Evolutionary conservation across 2,797 vertebrate species (phyloP), one percentile per base, ranked within the genome.

Genomic region (Paratrypauchen microcephalus): DNA sequence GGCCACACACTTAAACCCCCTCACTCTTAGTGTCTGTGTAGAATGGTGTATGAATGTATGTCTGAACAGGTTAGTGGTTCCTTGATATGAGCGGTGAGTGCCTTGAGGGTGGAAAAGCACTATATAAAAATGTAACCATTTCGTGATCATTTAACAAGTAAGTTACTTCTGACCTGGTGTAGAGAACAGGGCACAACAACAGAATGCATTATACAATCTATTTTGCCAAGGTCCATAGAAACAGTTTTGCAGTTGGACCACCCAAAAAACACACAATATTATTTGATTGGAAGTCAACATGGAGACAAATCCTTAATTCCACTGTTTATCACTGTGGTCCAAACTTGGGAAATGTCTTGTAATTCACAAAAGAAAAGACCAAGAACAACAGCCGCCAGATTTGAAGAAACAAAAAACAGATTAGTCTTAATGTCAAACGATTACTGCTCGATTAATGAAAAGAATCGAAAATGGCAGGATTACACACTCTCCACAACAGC

Each of bases 401-500:
- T 21, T 76, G 66, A 73, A 76, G 50, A 83, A 73, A 88, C 79
- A 88, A 85, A 88, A 79, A 77, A 75, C 80, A 66, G 76, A 83
- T 87, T 86, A 85, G 83, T 82, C 82, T 88, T 84, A 69, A 84
- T 84, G 80, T 82, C 86, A 80, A 80, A 86, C 71, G 79, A 83
- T 88, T 85, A 82, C 75, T 82, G 79, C 79, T 83, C 81, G 83
- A 83, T 81, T 67, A 74, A 87, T 86, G 78, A 89, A 76, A 86
- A 84, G 72, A 81, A 86, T 92, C 79, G 83, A 70, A 75, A 81
- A 84, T 75, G 77, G 58, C 47, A 32, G 86, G 84, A 90, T 91
- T 90, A 91, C 83, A 77, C 81, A 84, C 87, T 84, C 87, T 89
- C 79, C 28, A 65, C 21, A 88, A 86, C 87, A 86, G 73, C 70